phyloP scores from a whole-genome alignment of 1,140 invertebrate genomes.

The Penaeus japonicus region DNA sequence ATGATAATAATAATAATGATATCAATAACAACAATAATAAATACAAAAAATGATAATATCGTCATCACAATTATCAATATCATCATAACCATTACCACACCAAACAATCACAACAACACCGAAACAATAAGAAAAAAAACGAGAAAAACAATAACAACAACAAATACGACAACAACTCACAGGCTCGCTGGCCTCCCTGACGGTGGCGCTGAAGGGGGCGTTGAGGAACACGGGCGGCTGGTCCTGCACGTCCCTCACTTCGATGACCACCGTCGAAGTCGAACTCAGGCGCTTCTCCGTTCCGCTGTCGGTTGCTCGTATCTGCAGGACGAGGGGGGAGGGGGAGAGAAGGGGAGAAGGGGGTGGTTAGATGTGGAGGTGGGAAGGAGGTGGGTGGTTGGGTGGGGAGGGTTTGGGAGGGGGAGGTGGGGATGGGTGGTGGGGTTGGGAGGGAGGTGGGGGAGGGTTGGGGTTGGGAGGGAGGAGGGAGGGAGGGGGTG shows the following conservation, averaged over 20 bases:
- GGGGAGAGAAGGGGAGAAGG: conserved; percentile 60
- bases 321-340: conserved; percentile 30
- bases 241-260: conserved; percentile 81
- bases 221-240: conserved; percentile 81
- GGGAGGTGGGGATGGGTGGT: neutral
- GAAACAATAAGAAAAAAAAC: neutral
- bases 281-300: conserved; percentile 69
- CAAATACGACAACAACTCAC: conserved; percentile 62
- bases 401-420: neutral
- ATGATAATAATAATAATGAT: too few species aligned
- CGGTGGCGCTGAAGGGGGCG: conserved; percentile 78
- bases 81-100: too few species aligned
- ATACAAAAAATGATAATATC: too few species aligned
- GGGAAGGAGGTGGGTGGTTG: neutral
- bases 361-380: neutral
- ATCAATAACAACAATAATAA: too few species aligned
- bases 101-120: neutral
- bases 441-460: too few species aligned
- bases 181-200: conserved; percentile 76
- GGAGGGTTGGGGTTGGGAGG: too few species aligned
- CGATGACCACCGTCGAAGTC: conserved; percentile 76
- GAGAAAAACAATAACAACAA: neutral
- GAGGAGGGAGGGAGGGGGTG: too few species aligned
- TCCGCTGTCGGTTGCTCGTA: conserved; percentile 73
- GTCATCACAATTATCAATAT: too few species aligned